Base-by-base conservation (phyloP, 2,888 invertebrate genomes). In the Nomada fabriciana region DNA sequence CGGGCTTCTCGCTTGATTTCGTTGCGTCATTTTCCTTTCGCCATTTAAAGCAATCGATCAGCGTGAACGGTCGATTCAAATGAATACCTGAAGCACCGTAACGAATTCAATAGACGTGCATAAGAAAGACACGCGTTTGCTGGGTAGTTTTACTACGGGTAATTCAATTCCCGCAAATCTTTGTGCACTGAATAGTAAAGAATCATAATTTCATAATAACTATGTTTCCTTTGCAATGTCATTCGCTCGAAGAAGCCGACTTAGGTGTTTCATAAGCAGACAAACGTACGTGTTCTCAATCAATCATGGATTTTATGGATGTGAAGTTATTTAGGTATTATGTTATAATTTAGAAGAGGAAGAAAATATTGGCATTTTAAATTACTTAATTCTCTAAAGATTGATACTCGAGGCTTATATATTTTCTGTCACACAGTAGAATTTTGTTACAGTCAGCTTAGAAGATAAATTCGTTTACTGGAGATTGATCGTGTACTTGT, bases 11-110 rank as follows among this genome's bases (percentile, higher is more conserved):
- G 59, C 47, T 65, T 70, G 80, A 74, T 80, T 81, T 57, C 80
- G 69, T 80, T 74, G 69, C 73, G 69, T 81, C 80, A 74, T 80
- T 80, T 59, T 80, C 52, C 65, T 50, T 23, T 50, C n/a, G 7
- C 60, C 60, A 9, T 59, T 43, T 47, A 47, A 80, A 23, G 13
- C 74, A 81, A 82, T 82, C 81, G 80, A 82, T 82, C 81, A 80
- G 53, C 23, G 47, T 18, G 36, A 47, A 57, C 64, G 70, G 73
- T 81, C 69, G 64, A 73, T 80, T 73, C 69, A 43, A 53, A 81
- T 55, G 67, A 74, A 82, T 74, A 53, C 52, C 43, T 65, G 25
- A 52, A 23, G 63, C 55, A 11, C 20, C 10, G 64, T 57, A 70
- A 82, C 53, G 52, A 61, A 57, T 74, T 70, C 47, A 52, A 67